Conservation (phyloP, 2,113 vertebrate genomes). For the Bufo bufo region DNA sequence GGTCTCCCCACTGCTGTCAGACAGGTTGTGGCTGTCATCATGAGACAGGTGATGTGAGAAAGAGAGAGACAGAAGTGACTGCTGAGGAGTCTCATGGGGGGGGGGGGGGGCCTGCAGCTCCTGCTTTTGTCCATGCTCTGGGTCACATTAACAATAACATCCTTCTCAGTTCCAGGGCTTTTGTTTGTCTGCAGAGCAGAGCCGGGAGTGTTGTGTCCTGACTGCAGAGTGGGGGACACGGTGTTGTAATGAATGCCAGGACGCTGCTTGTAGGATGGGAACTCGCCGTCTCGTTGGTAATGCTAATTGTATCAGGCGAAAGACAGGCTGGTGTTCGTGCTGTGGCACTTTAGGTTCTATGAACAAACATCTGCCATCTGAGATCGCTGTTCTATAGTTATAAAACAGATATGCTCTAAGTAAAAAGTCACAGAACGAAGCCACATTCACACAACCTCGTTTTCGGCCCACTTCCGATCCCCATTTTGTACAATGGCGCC, state of each 20-base stretch:
- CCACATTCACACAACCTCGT: no score
- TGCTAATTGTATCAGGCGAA: background rate
- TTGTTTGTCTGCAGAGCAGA: slow-evolving; percentile 16
- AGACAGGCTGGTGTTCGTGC: background rate
- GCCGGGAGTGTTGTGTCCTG: slow-evolving; percentile 17
- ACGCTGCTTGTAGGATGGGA: background rate
- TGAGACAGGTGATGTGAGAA: slow-evolving; percentile 20
- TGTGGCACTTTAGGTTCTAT: background rate
- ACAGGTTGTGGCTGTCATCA: background rate
- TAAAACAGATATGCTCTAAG: no score
- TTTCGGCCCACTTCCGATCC: no score
- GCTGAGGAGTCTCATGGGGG: background rate
- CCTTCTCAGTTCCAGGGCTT: slow-evolving; percentile 12
- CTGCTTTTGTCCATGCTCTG: background rate
- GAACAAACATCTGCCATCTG: background rate
- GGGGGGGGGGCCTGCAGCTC: background rate
- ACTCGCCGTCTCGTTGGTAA: background rate
- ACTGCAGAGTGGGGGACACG: background rate
- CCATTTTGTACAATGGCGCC: no score
- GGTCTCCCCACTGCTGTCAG: background rate
- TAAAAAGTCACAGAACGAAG: no score
- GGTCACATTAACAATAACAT: slow-evolving; percentile 23
- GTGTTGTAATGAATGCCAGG: background rate
- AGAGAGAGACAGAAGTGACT: background rate
- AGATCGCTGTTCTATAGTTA: background rate